Conservation (phyloP, 2,888 invertebrate genomes). For the Euzophera pinguis region DNA sequence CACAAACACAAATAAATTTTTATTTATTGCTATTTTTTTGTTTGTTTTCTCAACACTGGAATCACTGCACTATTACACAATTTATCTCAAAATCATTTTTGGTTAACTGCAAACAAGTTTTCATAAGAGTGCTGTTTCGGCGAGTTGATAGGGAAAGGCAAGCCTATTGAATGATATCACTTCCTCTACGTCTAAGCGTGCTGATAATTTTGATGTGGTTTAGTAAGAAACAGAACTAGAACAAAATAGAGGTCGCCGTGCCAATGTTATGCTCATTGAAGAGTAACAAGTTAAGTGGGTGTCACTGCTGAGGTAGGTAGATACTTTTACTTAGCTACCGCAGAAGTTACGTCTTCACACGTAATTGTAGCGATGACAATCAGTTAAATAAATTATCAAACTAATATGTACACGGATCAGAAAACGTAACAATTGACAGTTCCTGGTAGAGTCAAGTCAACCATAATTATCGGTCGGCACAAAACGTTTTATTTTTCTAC, state of each 20-base stretch:
- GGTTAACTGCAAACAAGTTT: slow-evolving; percentile 63
- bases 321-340: slow-evolving; percentile 47
- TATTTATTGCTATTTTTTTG: slow-evolving; percentile 56
- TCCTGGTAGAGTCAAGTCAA: slow-evolving; percentile 67
- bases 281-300: slow-evolving; percentile 72
- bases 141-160: slow-evolving; percentile 31
- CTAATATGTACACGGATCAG: slow-evolving; percentile 50
- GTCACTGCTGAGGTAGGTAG: slow-evolving; percentile 34
- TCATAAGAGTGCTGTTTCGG: slow-evolving; percentile 57
- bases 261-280: slow-evolving; percentile 77
- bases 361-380: slow-evolving; percentile 26
- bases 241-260: slow-evolving; percentile 67
- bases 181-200: slow-evolving; percentile 5
- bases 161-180: slow-evolving; percentile 1
- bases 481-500: slow-evolving; percentile 51
- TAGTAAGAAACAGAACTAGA: slow-evolving; percentile 47
- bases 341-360: slow-evolving; percentile 31
- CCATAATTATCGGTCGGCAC: slow-evolving; percentile 69
- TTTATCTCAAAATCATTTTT: slow-evolving; percentile 79
- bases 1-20: slow-evolving; percentile 44
- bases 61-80: slow-evolving; percentile 65
- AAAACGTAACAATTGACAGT: slow-evolving; percentile 72
- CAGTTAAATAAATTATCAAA: slow-evolving; percentile 33
- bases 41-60: slow-evolving; percentile 50
- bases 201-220: slow-evolving; percentile 42